Percentiles rank a stretch among this genome's conserved stretches.
phyloP scores from a whole-genome alignment of 2,888 invertebrate genomes.

The Sabellastarte sp. region DNA sequence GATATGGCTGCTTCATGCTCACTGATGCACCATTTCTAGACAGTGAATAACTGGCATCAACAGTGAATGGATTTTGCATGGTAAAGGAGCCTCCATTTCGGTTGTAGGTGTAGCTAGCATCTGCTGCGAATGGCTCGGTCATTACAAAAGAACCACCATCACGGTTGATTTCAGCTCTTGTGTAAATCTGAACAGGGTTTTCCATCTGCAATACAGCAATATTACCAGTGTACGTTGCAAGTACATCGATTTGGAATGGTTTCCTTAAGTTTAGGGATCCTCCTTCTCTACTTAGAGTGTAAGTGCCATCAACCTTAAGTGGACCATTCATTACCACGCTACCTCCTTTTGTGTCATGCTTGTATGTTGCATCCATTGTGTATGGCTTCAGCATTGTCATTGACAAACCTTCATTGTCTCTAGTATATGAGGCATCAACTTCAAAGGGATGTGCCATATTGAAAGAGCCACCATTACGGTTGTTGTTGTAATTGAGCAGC shows the following conservation, averaged over 20 bases:
- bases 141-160: not conserved
- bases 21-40: not conserved
- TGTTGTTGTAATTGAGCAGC: conserved; percentile 16
- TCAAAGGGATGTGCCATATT: not conserved
- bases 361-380: not conserved
- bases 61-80: not conserved
- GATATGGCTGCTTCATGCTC: not conserved
- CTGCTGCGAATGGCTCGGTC: not conserved
- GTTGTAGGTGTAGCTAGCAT: not conserved
- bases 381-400: not conserved
- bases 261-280: not conserved
- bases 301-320: not conserved
- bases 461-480: not conserved
- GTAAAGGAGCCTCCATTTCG: not conserved
- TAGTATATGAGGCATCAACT: not conserved
- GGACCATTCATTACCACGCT: not conserved
- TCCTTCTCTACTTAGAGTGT: not conserved
- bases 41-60: not conserved
- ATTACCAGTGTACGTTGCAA: no score
- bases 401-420: no score
- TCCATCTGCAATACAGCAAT: no score
- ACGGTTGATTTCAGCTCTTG: no score
- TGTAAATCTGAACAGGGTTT: no score
- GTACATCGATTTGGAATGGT: no score
- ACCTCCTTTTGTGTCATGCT: not conserved